Evolutionary conservation across 2,888 invertebrate species (phyloP).

Genomic region (Cheilosia impressa): DNA sequence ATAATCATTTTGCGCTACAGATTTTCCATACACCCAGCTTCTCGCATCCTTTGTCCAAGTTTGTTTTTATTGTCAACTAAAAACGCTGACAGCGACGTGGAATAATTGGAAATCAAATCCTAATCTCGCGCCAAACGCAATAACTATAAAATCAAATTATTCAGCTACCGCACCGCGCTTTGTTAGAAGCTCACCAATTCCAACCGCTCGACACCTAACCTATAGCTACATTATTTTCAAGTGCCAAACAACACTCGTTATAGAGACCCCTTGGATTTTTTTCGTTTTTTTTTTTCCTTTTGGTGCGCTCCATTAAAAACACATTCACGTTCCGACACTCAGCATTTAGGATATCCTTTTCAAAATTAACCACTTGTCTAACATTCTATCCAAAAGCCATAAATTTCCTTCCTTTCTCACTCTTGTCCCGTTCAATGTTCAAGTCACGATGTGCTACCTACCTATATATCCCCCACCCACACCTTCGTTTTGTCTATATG

Average conservation of each 20-base stretch:
- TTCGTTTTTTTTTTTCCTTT: neutral
- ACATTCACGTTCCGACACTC: constrained; percentile 56
- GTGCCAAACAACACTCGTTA: constrained; percentile 7
- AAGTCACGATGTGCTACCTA: constrained; percentile 49
- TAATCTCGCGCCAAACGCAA: no score
- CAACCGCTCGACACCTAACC: neutral
- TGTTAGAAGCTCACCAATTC: neutral
- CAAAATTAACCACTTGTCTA: constrained; percentile 69
- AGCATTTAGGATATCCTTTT: constrained; percentile 60
- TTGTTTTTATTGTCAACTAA: no score
- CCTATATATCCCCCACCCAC: neutral
- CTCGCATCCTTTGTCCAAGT: no score
- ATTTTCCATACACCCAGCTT: no score
- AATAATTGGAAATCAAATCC: no score
- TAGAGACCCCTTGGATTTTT: constrained; percentile 1
- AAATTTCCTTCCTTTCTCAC: constrained; percentile 18
- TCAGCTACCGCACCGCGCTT: neutral
- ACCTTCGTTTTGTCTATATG: neutral
- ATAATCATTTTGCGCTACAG: no score
- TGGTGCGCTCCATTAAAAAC: constrained; percentile 36
- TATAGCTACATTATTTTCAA: constrained; percentile 1
- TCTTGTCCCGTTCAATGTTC: constrained; percentile 32
- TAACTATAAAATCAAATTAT: neutral
- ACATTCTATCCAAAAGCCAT: constrained; percentile 67
- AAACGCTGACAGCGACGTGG: no score